Evolutionary conservation across 2,797 vertebrate genomes (phyloP).

Genomic region (Gallinago solitaria): DNA sequence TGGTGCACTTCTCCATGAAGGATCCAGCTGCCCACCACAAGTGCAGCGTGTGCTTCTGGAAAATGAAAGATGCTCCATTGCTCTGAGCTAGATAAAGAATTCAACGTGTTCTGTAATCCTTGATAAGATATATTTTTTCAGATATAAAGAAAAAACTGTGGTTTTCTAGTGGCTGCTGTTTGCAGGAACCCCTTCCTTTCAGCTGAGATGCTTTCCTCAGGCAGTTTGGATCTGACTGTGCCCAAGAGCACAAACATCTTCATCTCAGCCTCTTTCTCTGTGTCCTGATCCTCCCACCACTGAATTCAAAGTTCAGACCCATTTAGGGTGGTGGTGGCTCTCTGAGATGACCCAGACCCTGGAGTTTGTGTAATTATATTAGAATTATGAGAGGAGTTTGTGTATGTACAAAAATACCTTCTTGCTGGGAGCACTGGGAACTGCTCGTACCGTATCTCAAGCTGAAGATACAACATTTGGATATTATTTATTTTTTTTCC

Average conservation of each 20-base stretch:
- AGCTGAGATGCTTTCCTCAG: neutral
- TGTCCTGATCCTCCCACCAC: neutral
- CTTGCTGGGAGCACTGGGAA: neutral
- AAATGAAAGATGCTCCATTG: neutral
- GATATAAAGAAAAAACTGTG: neutral
- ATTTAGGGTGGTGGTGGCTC: neutral
- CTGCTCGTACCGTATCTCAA: neutral
- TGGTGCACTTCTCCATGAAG: neutral
- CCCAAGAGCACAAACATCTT: neutral
- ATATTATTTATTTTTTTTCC: neutral
- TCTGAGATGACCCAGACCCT: neutral
- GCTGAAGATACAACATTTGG: neutral
- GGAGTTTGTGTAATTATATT: rapidly evolving
- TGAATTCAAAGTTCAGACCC: neutral
- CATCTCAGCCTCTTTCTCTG: neutral
- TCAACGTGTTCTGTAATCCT: neutral
- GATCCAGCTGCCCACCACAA: neutral
- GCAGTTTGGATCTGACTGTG: neutral
- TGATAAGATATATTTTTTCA: neutral
- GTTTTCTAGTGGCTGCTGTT: neutral
- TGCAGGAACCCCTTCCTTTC: neutral
- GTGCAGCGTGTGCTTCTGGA: neutral
- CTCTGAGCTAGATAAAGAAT: neutral
- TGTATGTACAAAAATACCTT: neutral
- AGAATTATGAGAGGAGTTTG: neutral